These are phyloP conservation scores for Phodopus roborovskii DNA, from an alignment of 2,113 vertebrate species.

Conservation along the genomic window DNA sequence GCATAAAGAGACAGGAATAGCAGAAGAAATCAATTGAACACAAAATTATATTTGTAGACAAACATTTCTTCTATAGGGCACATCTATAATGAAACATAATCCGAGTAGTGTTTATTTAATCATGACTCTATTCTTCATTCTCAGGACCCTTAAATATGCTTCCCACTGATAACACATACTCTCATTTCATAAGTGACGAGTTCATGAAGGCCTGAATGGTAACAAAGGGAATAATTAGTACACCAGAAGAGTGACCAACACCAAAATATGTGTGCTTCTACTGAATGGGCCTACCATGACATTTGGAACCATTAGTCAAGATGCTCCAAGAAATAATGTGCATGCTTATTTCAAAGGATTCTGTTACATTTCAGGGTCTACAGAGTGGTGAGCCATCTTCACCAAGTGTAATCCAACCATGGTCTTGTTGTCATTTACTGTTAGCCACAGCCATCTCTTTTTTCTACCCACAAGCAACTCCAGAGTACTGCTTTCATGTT, in stretches of 20 bases:
- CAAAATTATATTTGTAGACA: not conserved
- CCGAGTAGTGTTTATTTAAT: slow-evolving; percentile 47
- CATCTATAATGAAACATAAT: slow-evolving; percentile 30
- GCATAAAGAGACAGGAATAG: no score
- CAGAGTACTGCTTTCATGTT: not conserved
- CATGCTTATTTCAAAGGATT: not conserved
- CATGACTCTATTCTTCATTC: not conserved
- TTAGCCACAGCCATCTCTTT: not conserved
- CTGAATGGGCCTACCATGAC: not conserved
- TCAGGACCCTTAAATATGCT: not conserved
- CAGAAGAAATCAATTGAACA: not conserved
- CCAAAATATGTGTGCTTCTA: slow-evolving; percentile 26
- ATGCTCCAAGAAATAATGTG: not conserved
- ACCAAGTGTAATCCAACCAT: not conserved
- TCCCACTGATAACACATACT: not conserved
- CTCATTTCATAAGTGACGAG: slow-evolving; percentile 44
- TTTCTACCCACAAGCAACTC: not conserved
- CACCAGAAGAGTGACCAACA: slow-evolving; percentile 6
- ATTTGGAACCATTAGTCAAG: not conserved
- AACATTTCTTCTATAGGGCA: not conserved
- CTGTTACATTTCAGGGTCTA: not conserved
- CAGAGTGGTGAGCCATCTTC: not conserved
- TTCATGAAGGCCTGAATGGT: not conserved
- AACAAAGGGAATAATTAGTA: slow-evolving; percentile 15
- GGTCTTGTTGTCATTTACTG: not conserved